A percentile compares a stretch with the other conserved stretches of the same genome.
Conservation (phyloP, 2,797 vertebrate species). For the Hemibagrus guttatus region DNA sequence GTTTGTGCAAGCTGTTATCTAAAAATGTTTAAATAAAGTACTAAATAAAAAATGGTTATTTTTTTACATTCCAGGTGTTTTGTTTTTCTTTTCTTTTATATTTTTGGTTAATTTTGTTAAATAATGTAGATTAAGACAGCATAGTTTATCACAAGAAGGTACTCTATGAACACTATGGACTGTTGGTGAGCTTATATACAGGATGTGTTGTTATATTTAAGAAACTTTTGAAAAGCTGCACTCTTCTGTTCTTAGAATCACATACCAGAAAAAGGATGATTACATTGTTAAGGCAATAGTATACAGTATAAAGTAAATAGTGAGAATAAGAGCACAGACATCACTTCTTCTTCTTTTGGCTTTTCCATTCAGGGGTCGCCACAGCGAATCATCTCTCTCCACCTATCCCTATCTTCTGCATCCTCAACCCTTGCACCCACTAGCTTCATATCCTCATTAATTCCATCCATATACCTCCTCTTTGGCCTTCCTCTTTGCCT, state of each 20-base stretch:
- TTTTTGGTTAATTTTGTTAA: constrained; percentile 2
- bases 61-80: constrained; percentile 24
- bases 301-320: constrained; percentile 11
- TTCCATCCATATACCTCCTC: too few relatives aligned
- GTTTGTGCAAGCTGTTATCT: constrained; percentile 53
- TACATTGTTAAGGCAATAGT: not conserved
- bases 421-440: too few relatives aligned
- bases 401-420: too few relatives aligned
- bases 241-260: constrained; percentile 1
- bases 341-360: too few relatives aligned
- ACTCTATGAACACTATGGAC: constrained; percentile 39
- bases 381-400: too few relatives aligned
- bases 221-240: constrained; percentile 26
- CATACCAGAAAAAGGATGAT: constrained; percentile 28
- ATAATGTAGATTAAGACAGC: constrained; percentile 7
- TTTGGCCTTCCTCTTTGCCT: too few relatives aligned
- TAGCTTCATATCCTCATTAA: too few relatives aligned
- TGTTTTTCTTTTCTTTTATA: not conserved
- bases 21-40: constrained; percentile 13
- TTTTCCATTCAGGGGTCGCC: too few relatives aligned
- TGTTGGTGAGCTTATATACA: constrained; percentile 38
- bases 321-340: constrained; percentile 25
- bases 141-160: constrained; percentile 25
- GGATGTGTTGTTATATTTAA: not conserved
- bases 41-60: constrained; percentile 30